phyloP scores from a whole-genome alignment of 2,797 vertebrate species.

The Graptemys geographica region DNA sequence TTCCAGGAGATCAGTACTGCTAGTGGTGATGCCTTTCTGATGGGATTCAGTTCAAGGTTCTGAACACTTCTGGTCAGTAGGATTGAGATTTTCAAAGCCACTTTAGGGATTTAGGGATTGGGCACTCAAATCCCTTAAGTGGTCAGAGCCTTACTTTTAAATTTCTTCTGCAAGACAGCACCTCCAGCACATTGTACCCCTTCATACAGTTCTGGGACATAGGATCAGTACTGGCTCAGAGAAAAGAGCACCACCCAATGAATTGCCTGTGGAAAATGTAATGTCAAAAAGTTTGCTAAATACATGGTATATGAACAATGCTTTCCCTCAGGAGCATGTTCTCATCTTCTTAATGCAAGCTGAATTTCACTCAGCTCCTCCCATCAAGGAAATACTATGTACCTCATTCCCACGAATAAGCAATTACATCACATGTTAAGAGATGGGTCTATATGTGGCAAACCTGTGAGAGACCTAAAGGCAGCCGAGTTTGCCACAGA shows the following conservation, averaged over 20 bases:
- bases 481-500: background rate
- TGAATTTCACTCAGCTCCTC: slow-evolving; percentile 42
- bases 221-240: background rate
- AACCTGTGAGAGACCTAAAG: slow-evolving; percentile 23
- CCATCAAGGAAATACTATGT: slow-evolving; percentile 27
- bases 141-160: background rate
- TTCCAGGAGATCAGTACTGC: background rate
- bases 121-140: background rate
- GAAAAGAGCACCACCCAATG: background rate
- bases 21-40: background rate
- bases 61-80: background rate
- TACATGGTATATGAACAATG: background rate
- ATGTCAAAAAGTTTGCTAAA: background rate
- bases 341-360: slow-evolving; percentile 48
- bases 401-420: slow-evolving; percentile 28
- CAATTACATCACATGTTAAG: slow-evolving; percentile 13
- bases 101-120: background rate
- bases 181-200: background rate
- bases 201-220: background rate
- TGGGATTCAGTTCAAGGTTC: background rate
- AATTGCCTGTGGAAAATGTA: background rate
- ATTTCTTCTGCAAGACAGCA: background rate
- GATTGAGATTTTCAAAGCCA: background rate
- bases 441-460: background rate
- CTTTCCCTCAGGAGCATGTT: slow-evolving; percentile 17